A percentile compares a stretch with the other conserved stretches of the same genome.
Conservation (phyloP, 2,797 vertebrate genomes). For the Sebastes vulpes region DNA sequence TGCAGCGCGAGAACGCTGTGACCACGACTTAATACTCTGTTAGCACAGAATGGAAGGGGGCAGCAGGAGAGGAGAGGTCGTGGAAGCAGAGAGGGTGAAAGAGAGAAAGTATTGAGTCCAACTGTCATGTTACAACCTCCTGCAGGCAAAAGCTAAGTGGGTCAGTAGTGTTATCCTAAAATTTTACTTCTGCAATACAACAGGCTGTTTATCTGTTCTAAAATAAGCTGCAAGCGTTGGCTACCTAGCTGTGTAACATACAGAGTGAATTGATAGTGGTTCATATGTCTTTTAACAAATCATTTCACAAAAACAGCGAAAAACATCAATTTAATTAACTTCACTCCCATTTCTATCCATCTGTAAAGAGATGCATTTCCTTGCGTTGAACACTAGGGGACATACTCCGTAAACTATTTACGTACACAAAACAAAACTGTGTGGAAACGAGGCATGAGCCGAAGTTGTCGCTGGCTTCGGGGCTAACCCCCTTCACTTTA, state of each 20-base stretch:
- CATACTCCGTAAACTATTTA: too few relatives aligned
- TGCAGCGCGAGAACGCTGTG: slow-evolving; percentile 20
- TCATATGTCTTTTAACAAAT: rapidly evolving
- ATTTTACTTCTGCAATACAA: slow-evolving; percentile 3
- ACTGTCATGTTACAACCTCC: background rate
- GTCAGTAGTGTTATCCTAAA: slow-evolving; percentile 33
- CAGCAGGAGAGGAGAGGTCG: background rate
- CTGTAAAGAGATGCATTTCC: too few relatives aligned
- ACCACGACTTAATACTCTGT: slow-evolving; percentile 44
- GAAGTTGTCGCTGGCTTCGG: too few relatives aligned
- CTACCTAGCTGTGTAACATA: too few relatives aligned
- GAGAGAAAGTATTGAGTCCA: background rate
- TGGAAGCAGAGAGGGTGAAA: background rate
- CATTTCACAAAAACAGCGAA: too few relatives aligned
- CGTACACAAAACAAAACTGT: too few relatives aligned
- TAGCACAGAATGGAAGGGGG: slow-evolving; percentile 10
- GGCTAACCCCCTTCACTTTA: too few relatives aligned
- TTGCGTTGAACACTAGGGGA: too few relatives aligned
- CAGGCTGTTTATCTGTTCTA: background rate
- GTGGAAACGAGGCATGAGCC: too few relatives aligned
- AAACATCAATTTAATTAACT: too few relatives aligned
- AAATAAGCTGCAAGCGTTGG: background rate
- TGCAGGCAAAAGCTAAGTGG: slow-evolving; percentile 13
- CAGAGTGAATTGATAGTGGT: too few relatives aligned
- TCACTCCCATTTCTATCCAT: too few relatives aligned